Evolutionary conservation across 1,140 invertebrate genomes (phyloP), one percentile per base, ranked within the genome.

Genomic region (Piezodorus guildinii): DNA sequence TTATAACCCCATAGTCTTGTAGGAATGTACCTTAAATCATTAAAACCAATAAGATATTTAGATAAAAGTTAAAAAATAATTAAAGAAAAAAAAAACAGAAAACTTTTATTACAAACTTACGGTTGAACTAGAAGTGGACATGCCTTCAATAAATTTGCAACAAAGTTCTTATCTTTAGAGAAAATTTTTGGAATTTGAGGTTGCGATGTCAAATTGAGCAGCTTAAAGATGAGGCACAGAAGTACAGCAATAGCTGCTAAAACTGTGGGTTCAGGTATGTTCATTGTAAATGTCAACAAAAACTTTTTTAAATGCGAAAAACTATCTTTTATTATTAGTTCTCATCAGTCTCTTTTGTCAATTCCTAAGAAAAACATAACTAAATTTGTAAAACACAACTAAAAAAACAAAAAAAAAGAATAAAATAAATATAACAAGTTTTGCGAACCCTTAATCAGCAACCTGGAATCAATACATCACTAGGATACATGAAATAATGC

Each of bases 1-100:
- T 89, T 94, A 71, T 91, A 92, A 52, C 93, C 93, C 92, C 92
- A 96, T 69, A 96, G 72, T 65, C 88, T 77, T n/a, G 91, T 90
- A 52, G 93, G 91, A 67, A 86, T 79, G 74, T 94, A 96, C 49
- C 92, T 96, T 75, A 49, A 84, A 80, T n/a, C n/a, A 64, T 68
- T 70, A 69, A 70, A 49, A 65, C 67, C 61, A 49, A 17, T 56
- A 21, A 5, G 56, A 44, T 34, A 21, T 60, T 43, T 23, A 39
- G 10, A 46, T 17, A 25, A 27, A 52, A 17, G 30, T 17, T 16
- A 61, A 39, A 60, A 23, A 25, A 23, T 56, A 1, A 23, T 3
- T 3, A 17, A 10, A 46, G 14, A 46, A n/a, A n/a, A 46, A n/a
- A 46, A 3, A n/a, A 15, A 46, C 9, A 19, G 34, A 3, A 49